These are phyloP conservation scores for Drosophila prostipennis DNA, from an alignment of 2,888 invertebrate species.

Conservation along the genomic window DNA sequence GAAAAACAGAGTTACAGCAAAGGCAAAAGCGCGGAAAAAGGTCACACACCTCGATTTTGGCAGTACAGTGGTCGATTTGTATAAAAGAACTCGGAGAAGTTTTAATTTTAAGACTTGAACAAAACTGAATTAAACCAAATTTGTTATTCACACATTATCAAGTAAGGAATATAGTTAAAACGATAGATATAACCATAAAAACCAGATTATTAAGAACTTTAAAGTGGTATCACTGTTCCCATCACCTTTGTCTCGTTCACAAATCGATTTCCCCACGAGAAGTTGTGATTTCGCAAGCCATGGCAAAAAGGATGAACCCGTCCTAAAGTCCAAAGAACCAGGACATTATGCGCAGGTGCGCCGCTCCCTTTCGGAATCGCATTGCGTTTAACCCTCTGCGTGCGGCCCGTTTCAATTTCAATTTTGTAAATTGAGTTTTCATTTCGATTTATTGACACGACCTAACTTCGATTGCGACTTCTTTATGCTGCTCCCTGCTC, in stretches of 20 bases:
- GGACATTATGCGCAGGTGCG: conserved; percentile 37
- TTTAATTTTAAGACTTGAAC: neutral
- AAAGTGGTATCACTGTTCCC: neutral
- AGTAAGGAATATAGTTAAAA: no score
- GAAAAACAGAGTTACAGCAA: conserved; percentile 39
- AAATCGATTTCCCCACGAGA: conserved; percentile 42
- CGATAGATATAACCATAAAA: no score
- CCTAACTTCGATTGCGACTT: conserved; percentile 35
- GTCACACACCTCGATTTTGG: conserved; percentile 73
- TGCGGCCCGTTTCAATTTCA: conserved; percentile 72
- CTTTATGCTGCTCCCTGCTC: conserved; percentile 20
- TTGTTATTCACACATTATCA: neutral
- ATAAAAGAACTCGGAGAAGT: neutral
- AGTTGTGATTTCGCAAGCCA: conserved; percentile 26
- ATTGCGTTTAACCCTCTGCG: conserved; percentile 69
- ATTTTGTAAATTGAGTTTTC: conserved; percentile 80
- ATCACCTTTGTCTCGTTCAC: conserved; percentile 45
- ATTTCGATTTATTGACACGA: conserved; percentile 80
- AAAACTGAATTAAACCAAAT: neutral
- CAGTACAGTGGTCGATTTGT: conserved; percentile 10
- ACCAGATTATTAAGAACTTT: no score
- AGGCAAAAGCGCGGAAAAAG: conserved; percentile 47
- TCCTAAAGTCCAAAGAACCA: conserved; percentile 19
- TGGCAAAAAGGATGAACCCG: conserved; percentile 41
- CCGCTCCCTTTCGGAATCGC: conserved; percentile 42